Base-by-base conservation (phyloP, 1,140 invertebrate species). In the Sinella curviseta region DNA sequence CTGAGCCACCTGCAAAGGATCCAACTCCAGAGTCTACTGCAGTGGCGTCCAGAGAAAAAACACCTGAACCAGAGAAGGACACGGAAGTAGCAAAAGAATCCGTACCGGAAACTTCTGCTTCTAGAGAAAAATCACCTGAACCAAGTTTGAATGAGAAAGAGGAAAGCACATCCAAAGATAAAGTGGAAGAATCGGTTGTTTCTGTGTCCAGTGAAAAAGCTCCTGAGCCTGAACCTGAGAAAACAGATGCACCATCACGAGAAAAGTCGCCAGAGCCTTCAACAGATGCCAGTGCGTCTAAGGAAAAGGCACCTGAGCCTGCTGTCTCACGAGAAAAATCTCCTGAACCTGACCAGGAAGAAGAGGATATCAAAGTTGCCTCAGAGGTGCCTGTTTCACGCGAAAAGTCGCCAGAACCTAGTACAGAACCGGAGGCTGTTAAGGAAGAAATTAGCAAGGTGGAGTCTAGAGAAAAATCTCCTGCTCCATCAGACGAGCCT, bases 231-330 rank as follows among this genome's bases (percentile, higher is more conserved):
- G 94, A 93, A 0, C n/a, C n/a, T n/a, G n/a, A n/a, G n/a, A 17
- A 12, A 14, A 12, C 12, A 24, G 55, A 60, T 14, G 24, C 12
- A 26, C 12, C 14, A 14, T 48, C 39, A 8, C 39, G 39, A 48
- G 39, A 48, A 20, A 48, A 48, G 39, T 12, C 8, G 8, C 39
- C 57, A 14, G 57, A 60, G 57, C 24, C 65, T 86, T 95, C 77
- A n/a, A n/a, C n/a, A n/a, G n/a, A n/a, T n/a, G n/a, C n/a, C n/a
- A n/a, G n/a, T n/a, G n/a, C n/a, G n/a, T n/a, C n/a, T 30, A 70
- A 3, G 31, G 65, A 8, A 70, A n/a, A 48, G 39, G 20, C 39
- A 48, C 39, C 39, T 12, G n/a, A n/a, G n/a, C n/a, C n/a, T n/a
- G n/a, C n/a, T n/a, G n/a, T n/a, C n/a, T 60, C 55, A 14, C 55